Conservation (phyloP, 2,797 vertebrate genomes). For the Acanthornis magna region DNA sequence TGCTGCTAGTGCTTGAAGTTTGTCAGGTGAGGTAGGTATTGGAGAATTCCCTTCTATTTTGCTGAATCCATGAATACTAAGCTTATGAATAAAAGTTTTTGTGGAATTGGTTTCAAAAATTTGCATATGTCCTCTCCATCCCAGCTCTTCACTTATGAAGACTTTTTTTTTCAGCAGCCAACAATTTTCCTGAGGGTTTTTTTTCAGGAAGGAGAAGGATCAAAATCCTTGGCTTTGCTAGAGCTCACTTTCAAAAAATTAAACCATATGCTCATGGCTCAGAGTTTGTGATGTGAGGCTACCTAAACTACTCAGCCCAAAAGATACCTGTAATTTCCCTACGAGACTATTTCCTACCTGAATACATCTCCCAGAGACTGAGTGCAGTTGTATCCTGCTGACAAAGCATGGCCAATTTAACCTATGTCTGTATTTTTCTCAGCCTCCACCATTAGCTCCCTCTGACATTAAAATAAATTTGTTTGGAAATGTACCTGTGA, state of each 20-base stretch:
- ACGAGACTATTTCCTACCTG: not conserved
- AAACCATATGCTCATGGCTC: not conserved
- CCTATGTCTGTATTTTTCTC: not conserved
- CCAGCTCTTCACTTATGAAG: constrained; percentile 42
- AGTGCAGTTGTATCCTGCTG: not conserved
- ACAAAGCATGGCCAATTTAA: not conserved
- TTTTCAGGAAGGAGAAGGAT: constrained; percentile 32
- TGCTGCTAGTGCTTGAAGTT: constrained; percentile 55
- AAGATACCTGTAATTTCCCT: not conserved
- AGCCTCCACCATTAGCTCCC: not conserved
- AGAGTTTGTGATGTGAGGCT: not conserved
- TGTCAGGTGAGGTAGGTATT: constrained; percentile 23
- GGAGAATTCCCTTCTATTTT: constrained; percentile 55
- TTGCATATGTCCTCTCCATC: constrained; percentile 16
- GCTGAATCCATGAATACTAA: constrained; percentile 66
- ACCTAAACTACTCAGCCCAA: not conserved
- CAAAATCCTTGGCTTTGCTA: constrained; percentile 3
- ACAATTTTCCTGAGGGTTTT: not conserved
- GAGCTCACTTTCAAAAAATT: not conserved
- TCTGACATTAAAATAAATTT: not conserved
- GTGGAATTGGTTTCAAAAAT: constrained; percentile 52
- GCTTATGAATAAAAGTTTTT: constrained; percentile 53
- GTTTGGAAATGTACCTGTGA: not conserved
- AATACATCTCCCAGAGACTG: not conserved
- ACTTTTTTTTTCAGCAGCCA: constrained; percentile 13